These are phyloP conservation scores for Verasper variegatus DNA, from an alignment of 2,113 vertebrate species.

Conservation along the genomic window DNA sequence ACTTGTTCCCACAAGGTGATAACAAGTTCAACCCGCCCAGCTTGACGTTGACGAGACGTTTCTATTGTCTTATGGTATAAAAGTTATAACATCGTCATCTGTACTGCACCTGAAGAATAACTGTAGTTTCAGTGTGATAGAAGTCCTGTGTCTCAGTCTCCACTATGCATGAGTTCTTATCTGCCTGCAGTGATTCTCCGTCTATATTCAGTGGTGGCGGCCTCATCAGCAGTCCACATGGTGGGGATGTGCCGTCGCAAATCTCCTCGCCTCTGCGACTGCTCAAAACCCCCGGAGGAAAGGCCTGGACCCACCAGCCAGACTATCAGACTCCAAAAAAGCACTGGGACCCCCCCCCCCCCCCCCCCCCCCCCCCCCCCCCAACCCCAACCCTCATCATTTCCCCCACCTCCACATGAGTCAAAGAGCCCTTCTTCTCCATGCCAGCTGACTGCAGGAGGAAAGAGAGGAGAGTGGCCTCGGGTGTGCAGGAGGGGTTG, in stretches of 20 bases:
- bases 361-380: conserved; percentile 32
- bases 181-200: neutral
- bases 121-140: too few relatives aligned
- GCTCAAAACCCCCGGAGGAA: conserved; percentile 60
- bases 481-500: neutral
- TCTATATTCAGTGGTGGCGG: conserved; percentile 1
- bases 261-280: conserved; percentile 52
- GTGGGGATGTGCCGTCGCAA: conserved; percentile 84
- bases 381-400: conserved; percentile 40
- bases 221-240: conserved; percentile 81
- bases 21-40: too few relatives aligned
- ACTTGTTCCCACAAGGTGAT: too few relatives aligned
- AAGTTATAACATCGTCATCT: too few relatives aligned
- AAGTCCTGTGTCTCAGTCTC: neutral
- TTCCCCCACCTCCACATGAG: conserved; percentile 56
- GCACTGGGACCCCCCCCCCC: conserved; percentile 55
- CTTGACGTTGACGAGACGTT: too few relatives aligned
- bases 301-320: conserved; percentile 68
- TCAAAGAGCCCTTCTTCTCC: conserved; percentile 82
- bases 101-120: too few relatives aligned
- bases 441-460: conserved; percentile 74
- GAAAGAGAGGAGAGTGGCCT: conserved; percentile 18
- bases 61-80: too few relatives aligned
- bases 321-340: conserved; percentile 83
- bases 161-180: neutral